Conservation (phyloP, 2,888 invertebrate species). For the Oxytorus armatus region DNA sequence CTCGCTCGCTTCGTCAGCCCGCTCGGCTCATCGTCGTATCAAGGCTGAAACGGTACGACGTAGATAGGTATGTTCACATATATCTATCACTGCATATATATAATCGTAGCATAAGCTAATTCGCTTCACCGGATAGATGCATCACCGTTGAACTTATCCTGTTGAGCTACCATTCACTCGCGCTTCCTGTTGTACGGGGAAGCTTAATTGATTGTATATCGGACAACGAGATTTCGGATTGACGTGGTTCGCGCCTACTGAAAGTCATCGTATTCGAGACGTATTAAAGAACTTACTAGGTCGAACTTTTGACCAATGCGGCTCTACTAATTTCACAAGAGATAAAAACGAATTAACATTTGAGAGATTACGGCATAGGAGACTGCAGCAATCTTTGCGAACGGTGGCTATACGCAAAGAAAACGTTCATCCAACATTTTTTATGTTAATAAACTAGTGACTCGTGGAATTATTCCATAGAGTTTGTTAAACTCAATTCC, state of each 20-base stretch:
- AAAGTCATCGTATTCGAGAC: not conserved
- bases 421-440: too few relatives aligned
- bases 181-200: slow-evolving; percentile 21
- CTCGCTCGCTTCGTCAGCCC: slow-evolving; percentile 69
- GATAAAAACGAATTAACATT: slow-evolving; percentile 3
- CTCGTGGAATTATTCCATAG: not conserved
- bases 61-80: slow-evolving; percentile 58
- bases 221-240: slow-evolving; percentile 49
- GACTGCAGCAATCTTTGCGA: not conserved
- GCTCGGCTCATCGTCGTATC: slow-evolving; percentile 79
- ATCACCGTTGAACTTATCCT: slow-evolving; percentile 35
- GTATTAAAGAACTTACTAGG: not conserved
- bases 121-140: slow-evolving; percentile 41
- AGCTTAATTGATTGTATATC: not conserved
- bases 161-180: slow-evolving; percentile 18
- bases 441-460: too few relatives aligned
- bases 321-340: not conserved
- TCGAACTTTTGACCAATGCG: not conserved
- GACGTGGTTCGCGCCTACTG: slow-evolving; percentile 28
- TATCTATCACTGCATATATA: slow-evolving; percentile 4
- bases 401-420: too few relatives aligned
- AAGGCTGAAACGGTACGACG: slow-evolving; percentile 69
- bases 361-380: not conserved
- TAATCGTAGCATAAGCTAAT: slow-evolving; percentile 30
- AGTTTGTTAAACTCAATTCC: not conserved